phyloP scores from a whole-genome alignment of 2,888 invertebrate species.

The Leptopilina myrica region DNA sequence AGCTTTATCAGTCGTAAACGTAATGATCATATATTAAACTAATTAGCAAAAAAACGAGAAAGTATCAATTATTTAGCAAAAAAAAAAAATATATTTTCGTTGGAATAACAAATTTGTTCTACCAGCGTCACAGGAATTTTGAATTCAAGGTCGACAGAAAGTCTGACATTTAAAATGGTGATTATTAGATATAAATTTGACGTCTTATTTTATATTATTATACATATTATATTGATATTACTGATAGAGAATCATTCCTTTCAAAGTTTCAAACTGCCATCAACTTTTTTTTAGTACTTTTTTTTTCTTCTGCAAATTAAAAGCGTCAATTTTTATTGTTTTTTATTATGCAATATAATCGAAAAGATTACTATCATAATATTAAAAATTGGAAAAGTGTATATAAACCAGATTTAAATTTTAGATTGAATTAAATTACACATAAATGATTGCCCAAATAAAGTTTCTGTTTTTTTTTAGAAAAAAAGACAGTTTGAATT shows the following conservation, averaged over 20 bases:
- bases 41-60: not conserved
- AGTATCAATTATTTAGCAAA: not conserved
- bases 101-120: not conserved
- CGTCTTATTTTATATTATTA: not conserved
- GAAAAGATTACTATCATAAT: not conserved
- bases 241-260: constrained; percentile 11
- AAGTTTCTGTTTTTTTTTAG: no score
- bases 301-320: not conserved
- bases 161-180: not conserved
- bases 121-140: not conserved
- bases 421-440: no score
- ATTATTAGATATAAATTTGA: not conserved
- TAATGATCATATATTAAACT: not conserved
- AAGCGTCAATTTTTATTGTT: not conserved
- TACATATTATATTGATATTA: no score
- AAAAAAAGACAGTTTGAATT: no score
- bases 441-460: no score
- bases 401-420: no score
- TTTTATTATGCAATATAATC: not conserved
- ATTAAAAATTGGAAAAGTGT: no score
- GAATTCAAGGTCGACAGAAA: not conserved
- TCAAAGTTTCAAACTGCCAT: constrained; percentile 28
- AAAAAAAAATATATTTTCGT: not conserved
- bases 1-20: constrained; percentile 72
- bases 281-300: not conserved